Base-by-base conservation (phyloP, 2,113 vertebrate species). In the Hippotragus niger region DNA sequence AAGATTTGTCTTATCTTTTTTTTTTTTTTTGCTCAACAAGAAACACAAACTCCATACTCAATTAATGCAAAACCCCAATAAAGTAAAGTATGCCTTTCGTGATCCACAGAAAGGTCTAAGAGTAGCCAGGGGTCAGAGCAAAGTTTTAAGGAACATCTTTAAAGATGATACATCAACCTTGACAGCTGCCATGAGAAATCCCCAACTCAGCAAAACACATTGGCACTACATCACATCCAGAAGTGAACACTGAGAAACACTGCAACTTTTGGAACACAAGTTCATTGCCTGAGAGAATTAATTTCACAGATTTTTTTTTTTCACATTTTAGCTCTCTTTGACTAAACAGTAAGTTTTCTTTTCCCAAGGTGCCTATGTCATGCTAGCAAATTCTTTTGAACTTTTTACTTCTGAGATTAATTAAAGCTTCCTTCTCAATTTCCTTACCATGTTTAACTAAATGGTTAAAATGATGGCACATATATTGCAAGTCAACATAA, bases 161-260 rank as follows among this genome's bases (percentile, higher is more conserved):
- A 98, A 98, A 95, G 43, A 91, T 92, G 52, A 98, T 90, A 45
- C 91, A 97, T 97, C 64, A 93, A 91, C 23, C 8, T 25, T 85
- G 96, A 71, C 91, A 84, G 33, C 85, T 93, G 94, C 86, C 96
- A 94, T 67, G 87, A 71, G 55, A 27, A 89, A 62, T 58, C 83
- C 52, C 13, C 3, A 29, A 84, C 87, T 98, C 97, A 97, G 96
- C 95, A 94, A 7, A 95, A 58, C 4, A 53, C 36, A 95, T 50
- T 91, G 91, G 89, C 96, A 88, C 25, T 88, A 12, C 19, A 88
- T 53, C 3, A 8, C 31, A 50, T 82, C 12, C 57, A 53, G 58
- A 78, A 1, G 1, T 14, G 57, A 97, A 94, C 47, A 90, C 43
- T 36, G 29, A 98, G 92, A 76, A 13, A 86, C 1, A 86, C 15